Base-by-base conservation (phyloP, 1,140 invertebrate genomes). In the Euborellia annulipes region DNA sequence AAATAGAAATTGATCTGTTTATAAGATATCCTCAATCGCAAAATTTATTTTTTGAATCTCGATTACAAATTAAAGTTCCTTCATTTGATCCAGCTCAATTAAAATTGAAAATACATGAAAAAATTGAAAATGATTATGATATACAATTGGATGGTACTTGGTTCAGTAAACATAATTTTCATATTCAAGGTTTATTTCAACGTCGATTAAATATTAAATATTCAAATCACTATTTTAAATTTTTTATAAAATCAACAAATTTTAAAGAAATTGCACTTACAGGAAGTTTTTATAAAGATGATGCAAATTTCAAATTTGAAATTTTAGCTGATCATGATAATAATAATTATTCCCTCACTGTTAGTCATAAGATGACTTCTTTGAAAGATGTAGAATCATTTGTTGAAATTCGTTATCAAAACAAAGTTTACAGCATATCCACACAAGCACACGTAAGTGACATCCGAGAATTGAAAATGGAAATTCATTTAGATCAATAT, bases 151-250 rank as follows among this genome's bases (percentile, higher is more conserved):
- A 70, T 3, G 80, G 79, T 0, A 70, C 75, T 0, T 85, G 82
- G 82, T 85, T 87, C 55, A 83, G 78, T 45, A 80, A 80, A 2
- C 76, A 82, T 42, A 81, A 76, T 34, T 65, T 80, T 20, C 72
- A 71, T 3, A 62, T 76, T 0, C 70, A 71, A 36, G 82, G 79
- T 1, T 66, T 73, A 4, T 87, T 85, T 53, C 71, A 75, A 41
- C 81, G 85, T 55, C 70, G 69, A 51, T 82, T 78, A 0, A 72
- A 71, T 3, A 61, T 67, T 0, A 66, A 70, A 6, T 58, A 73
- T 42, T 68, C 70, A 0, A 72, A 72, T 47, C 75, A 82, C 45
- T 70, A 71, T 16, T 44, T 85, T 0, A 85, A 85, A 55, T 54
- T 82, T 9, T 56, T 80, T 1, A 54, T 82, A 1, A 75, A 73